These are phyloP conservation scores for Cyaniris semiargus DNA, from an alignment of 2,888 invertebrate species.

Conservation along the genomic window DNA sequence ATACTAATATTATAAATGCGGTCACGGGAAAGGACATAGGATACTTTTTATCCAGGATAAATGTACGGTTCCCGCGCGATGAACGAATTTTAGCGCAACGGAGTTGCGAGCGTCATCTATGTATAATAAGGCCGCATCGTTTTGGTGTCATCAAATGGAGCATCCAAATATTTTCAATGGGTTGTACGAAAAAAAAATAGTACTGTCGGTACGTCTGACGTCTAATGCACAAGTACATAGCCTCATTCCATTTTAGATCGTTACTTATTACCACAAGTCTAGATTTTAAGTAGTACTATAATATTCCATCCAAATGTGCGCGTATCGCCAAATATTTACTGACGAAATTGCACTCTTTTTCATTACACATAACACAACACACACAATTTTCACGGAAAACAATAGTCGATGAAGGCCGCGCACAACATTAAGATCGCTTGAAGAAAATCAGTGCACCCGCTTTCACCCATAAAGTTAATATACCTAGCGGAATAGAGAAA, in stretches of 20 bases:
- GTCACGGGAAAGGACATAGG: too few species aligned
- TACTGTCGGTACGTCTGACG: background rate
- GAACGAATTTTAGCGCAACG: too few species aligned
- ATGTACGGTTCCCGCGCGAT: too few species aligned
- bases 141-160: background rate
- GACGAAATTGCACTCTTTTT: background rate
- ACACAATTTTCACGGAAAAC: background rate
- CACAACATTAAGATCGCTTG: background rate
- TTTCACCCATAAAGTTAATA: too few species aligned
- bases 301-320: background rate
- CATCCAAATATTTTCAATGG: background rate
- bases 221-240: background rate
- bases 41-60: too few species aligned
- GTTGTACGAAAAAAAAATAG: background rate
- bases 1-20: too few species aligned
- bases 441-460: too few species aligned
- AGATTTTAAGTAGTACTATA: background rate
- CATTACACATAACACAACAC: background rate
- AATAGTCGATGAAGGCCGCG: background rate
- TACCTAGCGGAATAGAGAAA: too few species aligned
- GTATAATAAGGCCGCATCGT: too few species aligned
- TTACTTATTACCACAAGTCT: background rate
- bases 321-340: background rate
- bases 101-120: too few species aligned
- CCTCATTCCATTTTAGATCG: background rate